Evolutionary conservation across 2,888 invertebrate species (phyloP), one percentile per base, ranked within the genome.

Genomic region (Epirrhoe tristata): DNA sequence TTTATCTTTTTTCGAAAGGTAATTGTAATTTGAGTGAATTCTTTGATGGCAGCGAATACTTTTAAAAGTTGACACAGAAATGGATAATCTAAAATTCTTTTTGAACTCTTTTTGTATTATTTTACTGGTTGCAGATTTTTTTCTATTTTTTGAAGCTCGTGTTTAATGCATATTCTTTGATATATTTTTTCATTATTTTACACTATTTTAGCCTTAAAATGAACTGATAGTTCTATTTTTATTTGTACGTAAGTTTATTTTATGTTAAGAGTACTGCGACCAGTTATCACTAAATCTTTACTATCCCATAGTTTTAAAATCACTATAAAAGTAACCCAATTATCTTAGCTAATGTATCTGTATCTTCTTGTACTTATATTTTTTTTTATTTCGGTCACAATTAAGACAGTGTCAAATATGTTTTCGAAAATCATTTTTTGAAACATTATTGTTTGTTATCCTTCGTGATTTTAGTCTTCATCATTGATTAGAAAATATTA

Each of bases 201-300:
- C 56, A 63, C 32, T 63, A 50, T 58, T 12, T 17, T 64, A 58
- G 51, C n/a, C 52, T 61, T 63, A 63, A 58, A 65, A 57, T 63
- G 72, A 72, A 72, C 69, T 67, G 70, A 70, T 70, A 70, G 60
- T 72, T 69, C 70, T 65, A 57, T 51, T 67, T 58, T 59, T 52
- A 58, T 66, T 69, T 63, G 55, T 70, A 70, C 54, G 55, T 70
- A 60, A 62, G 51, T 39, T 58, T 55, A 62, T 48, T 32, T 64
- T 54, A 54, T 36, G 39, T 63, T 63, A 58, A 10, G 48, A 10
- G 58, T 64, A 34, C 69, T 71, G 68, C 66, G 58, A 66, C 70
- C 69, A 60, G 66, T 57, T 58, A 53, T 34, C 24, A 24, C 7
- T 31, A 14, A 66, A 48, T 64, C 39, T 60, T 60, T 56, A 39